Evolutionary conservation across 2,888 invertebrate genomes (phyloP), one percentile per base, ranked within the genome.

Genomic region (Limnephilus marmoratus): DNA sequence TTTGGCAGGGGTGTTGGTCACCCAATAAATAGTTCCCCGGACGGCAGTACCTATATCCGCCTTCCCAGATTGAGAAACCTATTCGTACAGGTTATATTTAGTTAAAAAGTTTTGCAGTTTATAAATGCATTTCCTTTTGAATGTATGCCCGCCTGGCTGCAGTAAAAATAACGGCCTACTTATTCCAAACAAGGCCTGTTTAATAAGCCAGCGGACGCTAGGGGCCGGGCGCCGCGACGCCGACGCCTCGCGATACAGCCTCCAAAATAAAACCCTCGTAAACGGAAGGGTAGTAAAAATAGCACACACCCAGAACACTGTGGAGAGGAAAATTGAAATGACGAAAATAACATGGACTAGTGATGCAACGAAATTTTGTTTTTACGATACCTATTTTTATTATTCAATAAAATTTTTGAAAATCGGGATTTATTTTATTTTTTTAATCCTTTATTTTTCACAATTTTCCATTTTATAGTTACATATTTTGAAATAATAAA

Each of bases 181-280:
- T 68, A 68, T 68, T 68, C 68, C 68, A 68, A 68, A n/a, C 68
- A 68, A 68, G 68, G 68, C 24, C 68, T 24, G 68, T 68, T 68
- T 68, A 68, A 68, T 68, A 68, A 68, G 68, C 24, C 24, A 68
- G 68, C 9, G 24, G 68, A 24, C 68, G 68, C 68, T 3, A 37
- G 37, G 37, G 53, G 45, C 45, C 45, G 45, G 45, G 45, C 45
- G 45, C 45, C 45, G 45, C 11, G 45, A 45, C 45, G 45, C 45
- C 68, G 68, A 24, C 24, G 24, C 68, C 24, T 24, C 68, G 24
- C n/a, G 24, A 68, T 68, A n/a, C 82, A 31, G 82, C 15, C 34
- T 82, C 82, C 82, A 15, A 82, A 82, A 82, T 82, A 82, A 82
- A 82, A 82, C 31, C 15, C 34, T 82, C 82, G 34, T 82, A 82